phyloP scores from a whole-genome alignment of 2,797 vertebrate species.

The Microctenopoma stevenorrisi region DNA sequence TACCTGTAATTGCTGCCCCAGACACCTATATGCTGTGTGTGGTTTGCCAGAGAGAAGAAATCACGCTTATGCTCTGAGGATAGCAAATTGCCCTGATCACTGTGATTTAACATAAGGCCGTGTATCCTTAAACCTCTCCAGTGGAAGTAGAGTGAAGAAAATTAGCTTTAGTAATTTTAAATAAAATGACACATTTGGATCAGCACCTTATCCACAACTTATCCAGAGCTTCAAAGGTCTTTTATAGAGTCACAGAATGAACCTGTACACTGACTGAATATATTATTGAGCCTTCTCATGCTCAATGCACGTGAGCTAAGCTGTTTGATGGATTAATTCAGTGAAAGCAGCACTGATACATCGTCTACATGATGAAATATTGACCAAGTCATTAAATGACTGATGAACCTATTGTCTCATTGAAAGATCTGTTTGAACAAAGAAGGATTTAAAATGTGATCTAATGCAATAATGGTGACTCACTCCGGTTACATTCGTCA shows the following conservation, averaged over 20 bases:
- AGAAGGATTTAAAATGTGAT: neutral
- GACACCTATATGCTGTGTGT: too few relatives aligned
- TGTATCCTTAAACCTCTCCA: too few relatives aligned
- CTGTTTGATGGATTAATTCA: conserved; percentile 5
- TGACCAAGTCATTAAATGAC: conserved; percentile 18
- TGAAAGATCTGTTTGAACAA: conserved; percentile 5
- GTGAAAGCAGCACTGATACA: conserved; percentile 13
- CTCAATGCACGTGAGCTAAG: conserved; percentile 2
- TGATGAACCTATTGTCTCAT: conserved; percentile 25
- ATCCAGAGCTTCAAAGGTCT: neutral
- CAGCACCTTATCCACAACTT: neutral
- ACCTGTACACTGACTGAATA: neutral
- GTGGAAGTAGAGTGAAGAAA: too few relatives aligned
- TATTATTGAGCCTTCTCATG: conserved; percentile 1
- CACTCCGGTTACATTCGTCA: too few relatives aligned
- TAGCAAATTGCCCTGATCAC: too few relatives aligned
- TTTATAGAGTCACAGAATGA: neutral
- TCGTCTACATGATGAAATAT: conserved; percentile 23
- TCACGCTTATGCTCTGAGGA: too few relatives aligned
- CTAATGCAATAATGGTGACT: neutral
- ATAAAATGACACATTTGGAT: too few relatives aligned
- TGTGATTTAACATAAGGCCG: too few relatives aligned
- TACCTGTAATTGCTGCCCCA: too few relatives aligned
- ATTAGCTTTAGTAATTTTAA: too few relatives aligned
- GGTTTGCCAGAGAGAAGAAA: too few relatives aligned